Percentiles rank a stretch among this genome's conserved stretches.
Conservation (phyloP, 2,888 invertebrate genomes). For the Parnassius orleans region DNA sequence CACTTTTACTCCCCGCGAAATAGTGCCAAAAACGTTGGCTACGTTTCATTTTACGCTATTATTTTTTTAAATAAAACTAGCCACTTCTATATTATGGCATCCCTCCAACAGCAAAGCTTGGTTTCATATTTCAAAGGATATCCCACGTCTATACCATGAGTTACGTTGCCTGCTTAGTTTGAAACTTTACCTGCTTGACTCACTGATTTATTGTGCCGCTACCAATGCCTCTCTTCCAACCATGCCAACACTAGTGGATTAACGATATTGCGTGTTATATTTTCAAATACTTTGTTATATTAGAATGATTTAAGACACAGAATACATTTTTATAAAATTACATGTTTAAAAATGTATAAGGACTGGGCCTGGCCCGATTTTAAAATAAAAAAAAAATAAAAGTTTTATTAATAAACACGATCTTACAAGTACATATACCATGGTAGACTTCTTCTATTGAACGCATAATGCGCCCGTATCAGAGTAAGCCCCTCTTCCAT, state of each 20-base stretch:
- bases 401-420: too few species aligned
- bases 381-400: too few species aligned
- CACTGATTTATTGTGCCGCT: conserved; percentile 16
- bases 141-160: conserved; percentile 16
- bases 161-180: conserved; percentile 21
- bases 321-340: too few species aligned
- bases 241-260: neutral
- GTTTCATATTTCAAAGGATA: conserved; percentile 21
- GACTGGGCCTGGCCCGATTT: too few species aligned
- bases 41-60: neutral
- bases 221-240: conserved; percentile 9
- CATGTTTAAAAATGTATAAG: too few species aligned
- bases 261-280: conserved; percentile 4
- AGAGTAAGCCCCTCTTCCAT: too few species aligned
- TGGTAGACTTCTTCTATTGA: too few species aligned
- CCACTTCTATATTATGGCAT: conserved; percentile 12
- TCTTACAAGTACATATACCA: too few species aligned
- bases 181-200: conserved; percentile 20
- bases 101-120: conserved; percentile 7
- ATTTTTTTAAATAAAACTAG: neutral
- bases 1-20: too few species aligned
- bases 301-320: neutral
- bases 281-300: neutral
- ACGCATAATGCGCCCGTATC: too few species aligned
- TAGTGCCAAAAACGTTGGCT: too few species aligned